Evolutionary conservation across 1,140 invertebrate genomes (phyloP), one percentile per base, ranked within the genome.

Genomic region (Drosophila virilis): DNA sequence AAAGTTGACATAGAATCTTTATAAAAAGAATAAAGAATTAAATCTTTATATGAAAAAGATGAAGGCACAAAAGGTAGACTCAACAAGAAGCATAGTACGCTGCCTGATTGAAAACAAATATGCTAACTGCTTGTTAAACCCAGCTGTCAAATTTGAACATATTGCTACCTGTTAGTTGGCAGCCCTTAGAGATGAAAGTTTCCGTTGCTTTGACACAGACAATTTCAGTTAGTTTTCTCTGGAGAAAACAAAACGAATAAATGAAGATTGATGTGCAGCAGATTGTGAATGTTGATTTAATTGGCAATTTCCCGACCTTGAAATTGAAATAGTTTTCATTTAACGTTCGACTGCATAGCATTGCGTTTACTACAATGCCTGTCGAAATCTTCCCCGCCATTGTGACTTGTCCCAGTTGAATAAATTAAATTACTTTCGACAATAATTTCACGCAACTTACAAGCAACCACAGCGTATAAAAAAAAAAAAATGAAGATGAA

Each of bases 361-460:
- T n/a, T 33, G 6, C 55, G 2, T 17, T 8, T 10, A n/a, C 2
- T 15, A 28, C 22, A 28, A 28, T 0, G 4, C 22, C 22, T 28
- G 22, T 28, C 22, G 22, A 28, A 28, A 28, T 28, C 4, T 28
- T 28, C 0, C 22, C 4, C 4, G 4, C 22, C 22, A 2, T 28
- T 5, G 22, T 28, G 22, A 28, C 22, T 28, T 28, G 22, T 43
- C 35, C 37, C 48, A 46, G 57, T 46, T 40, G 55, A 73, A 73
- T 70, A 76, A 85, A 86, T 85, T 76, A 73, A 81, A 81, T 85
- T 77, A 81, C 66, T 79, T 61, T 45, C 37, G 68, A n/a, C 50
- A 66, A 75, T 58, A 80, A 80, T 82, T 85, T 72, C 42, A 59
- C 60, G 45, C 33, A 71, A 66, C 50, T 78, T 75, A 59, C 61